Conservation (phyloP, 2,113 vertebrate species). For the Forbesichthys papilliferus region DNA sequence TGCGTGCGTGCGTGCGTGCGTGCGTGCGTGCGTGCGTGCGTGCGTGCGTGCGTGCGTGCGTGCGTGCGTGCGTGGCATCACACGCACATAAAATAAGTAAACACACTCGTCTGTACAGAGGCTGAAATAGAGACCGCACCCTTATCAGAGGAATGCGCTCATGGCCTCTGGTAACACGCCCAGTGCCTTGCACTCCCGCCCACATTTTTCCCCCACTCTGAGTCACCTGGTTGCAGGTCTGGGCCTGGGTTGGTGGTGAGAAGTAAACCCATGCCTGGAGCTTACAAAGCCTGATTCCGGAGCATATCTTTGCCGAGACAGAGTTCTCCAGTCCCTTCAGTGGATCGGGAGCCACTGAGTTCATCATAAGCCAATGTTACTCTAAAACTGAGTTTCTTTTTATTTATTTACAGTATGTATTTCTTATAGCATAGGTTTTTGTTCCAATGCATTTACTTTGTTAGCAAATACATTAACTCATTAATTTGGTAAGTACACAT, state of each 20-base stretch:
- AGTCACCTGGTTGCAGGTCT: slow-evolving; percentile 63
- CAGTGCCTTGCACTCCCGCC: neutral
- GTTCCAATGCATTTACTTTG: no score
- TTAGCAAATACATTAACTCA: no score
- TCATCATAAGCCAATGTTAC: neutral
- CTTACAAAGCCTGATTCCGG: slow-evolving; percentile 3
- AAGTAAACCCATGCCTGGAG: slow-evolving; percentile 39
- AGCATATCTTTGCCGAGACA: neutral
- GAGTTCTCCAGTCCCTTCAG: neutral
- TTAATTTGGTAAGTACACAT: no score
- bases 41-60: no score
- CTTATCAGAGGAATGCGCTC: slow-evolving; percentile 59
- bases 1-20: no score
- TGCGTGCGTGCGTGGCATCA: neutral
- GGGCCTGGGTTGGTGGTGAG: slow-evolving; percentile 30
- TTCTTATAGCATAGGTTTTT: no score
- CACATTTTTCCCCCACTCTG: slow-evolving; percentile 34
- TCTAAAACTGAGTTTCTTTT: no score
- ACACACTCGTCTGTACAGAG: slow-evolving; percentile 49
- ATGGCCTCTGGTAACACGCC: slow-evolving; percentile 65
- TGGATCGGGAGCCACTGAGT: slow-evolving; percentile 1
- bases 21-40: no score
- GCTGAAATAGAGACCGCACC: slow-evolving; percentile 52
- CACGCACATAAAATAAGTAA: slow-evolving; percentile 15
- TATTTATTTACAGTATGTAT: no score